Conservation (phyloP, 2,888 invertebrate species). For the Subacronicta megacephala region DNA sequence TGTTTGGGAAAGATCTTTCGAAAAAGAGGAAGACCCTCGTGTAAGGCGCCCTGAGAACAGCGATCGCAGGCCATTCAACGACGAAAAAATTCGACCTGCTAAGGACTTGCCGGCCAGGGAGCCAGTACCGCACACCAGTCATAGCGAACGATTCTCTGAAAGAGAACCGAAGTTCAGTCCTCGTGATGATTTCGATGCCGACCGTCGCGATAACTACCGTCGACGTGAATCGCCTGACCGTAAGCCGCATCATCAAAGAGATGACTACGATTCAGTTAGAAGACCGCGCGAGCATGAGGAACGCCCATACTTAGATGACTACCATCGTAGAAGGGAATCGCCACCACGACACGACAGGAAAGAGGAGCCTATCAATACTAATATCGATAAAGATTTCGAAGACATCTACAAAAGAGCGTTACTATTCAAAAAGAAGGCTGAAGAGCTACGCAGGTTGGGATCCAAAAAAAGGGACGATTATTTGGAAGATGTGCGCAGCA, state of each 20-base stretch:
- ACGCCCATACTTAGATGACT: conserved; percentile 46
- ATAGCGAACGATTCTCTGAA: conserved; percentile 40
- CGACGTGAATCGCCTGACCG: conserved; percentile 40
- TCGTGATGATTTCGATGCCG: conserved; percentile 40
- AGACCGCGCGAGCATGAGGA: conserved; percentile 50
- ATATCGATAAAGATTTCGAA: conserved; percentile 76
- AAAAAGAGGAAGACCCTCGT: conserved; percentile 43
- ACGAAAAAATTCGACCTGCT: conserved; percentile 55
- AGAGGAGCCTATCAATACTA: conserved; percentile 40
- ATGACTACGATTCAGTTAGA: conserved; percentile 37
- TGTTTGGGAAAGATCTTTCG: conserved; percentile 53
- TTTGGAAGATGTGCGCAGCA: conserved; percentile 46
- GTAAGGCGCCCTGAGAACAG: conserved; percentile 48
- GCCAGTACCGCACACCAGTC: conserved; percentile 17
- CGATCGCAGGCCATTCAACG: conserved; percentile 60
- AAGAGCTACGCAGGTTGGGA: conserved; percentile 67
- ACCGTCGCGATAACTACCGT: conserved; percentile 42
- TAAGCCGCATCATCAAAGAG: conserved; percentile 33
- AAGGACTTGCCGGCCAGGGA: conserved; percentile 42
- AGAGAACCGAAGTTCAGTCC: conserved; percentile 51
- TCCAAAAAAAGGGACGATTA: conserved; percentile 50
- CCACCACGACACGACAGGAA: conserved; percentile 54
- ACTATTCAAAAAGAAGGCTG: conserved; percentile 76
- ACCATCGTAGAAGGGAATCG: conserved; percentile 49
- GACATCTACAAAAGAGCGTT: conserved; percentile 77